A percentile compares a stretch with the other conserved stretches of the same genome.
These are phyloP conservation scores for Bolinopsis microptera DNA, from an alignment of 37 sponge, comb jelly and placozoan genomes.

Conservation along the genomic window DNA sequence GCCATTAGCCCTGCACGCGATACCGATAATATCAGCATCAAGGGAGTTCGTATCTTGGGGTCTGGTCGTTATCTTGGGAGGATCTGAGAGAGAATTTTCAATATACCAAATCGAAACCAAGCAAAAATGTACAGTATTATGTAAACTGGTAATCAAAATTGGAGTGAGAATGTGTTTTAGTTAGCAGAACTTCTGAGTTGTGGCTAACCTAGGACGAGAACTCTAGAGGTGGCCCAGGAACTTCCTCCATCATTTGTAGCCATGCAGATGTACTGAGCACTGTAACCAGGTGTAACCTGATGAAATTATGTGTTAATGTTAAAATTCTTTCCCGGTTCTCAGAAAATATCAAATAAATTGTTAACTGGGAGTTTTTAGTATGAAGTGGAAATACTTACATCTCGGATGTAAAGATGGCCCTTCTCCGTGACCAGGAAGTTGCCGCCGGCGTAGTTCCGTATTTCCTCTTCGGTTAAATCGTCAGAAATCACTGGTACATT, in stretches of 20 bases:
- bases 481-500: constrained; percentile 27
- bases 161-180: no score
- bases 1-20: constrained; percentile 27
- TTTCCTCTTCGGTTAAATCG: constrained; percentile 51
- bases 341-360: no score
- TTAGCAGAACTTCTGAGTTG: no score
- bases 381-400: constrained; percentile 2
- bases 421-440: constrained; percentile 22
- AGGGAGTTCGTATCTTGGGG: background rate
- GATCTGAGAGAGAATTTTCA: no score
- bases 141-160: no score
- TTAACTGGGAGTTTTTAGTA: no score
- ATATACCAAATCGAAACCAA: no score
- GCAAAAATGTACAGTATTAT: no score
- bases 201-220: constrained; percentile 18
- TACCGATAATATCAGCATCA: constrained; percentile 5
- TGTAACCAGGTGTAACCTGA: constrained; percentile 17
- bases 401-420: constrained; percentile 58
- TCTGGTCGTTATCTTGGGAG: background rate
- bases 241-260: background rate
- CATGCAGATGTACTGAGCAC: constrained; percentile 47
- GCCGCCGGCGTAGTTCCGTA: constrained; percentile 14
- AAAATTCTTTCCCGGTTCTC: no score
- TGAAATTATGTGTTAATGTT: no score
- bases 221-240: background rate